These are phyloP conservation scores for Geococcyx californianus DNA, from an alignment of 2,113 vertebrate genomes.

Conservation along the genomic window DNA sequence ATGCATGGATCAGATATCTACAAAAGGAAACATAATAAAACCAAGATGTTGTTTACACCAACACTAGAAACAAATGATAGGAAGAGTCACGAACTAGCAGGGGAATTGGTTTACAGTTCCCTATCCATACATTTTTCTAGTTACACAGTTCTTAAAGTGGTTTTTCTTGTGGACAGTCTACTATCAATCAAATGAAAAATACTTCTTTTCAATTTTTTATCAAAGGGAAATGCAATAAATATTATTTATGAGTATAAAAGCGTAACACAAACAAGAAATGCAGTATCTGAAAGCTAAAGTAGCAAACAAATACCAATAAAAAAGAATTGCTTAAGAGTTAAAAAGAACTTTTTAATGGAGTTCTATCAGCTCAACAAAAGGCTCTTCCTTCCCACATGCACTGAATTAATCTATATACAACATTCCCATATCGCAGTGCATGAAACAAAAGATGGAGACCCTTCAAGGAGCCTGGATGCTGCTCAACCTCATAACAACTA, in stretches of 20 bases:
- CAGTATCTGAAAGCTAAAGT: background rate
- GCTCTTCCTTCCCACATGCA: background rate
- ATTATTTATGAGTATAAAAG: background rate
- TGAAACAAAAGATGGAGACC: background rate
- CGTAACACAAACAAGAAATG: slow-evolving; percentile 1
- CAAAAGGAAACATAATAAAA: slow-evolving; percentile 32
- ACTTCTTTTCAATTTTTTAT: background rate
- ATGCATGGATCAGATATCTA: slow-evolving; percentile 6
- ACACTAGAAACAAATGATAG: background rate
- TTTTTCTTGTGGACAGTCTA: slow-evolving; percentile 3
- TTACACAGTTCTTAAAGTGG: background rate
- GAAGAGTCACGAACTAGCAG: background rate
- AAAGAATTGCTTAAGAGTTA: background rate
- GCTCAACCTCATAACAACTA: background rate
- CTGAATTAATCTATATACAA: background rate
- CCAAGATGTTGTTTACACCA: slow-evolving; percentile 37
- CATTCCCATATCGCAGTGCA: background rate
- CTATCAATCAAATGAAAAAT: slow-evolving; percentile 13
- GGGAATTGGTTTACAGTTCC: background rate
- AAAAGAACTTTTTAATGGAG: background rate
- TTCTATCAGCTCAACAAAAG: background rate
- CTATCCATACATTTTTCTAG: background rate
- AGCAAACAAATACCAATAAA: slow-evolving; percentile 10
- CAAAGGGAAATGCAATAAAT: background rate
- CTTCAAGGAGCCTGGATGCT: background rate